Conservation (phyloP, 2,113 vertebrate genomes). For the Platysteira castanea region DNA sequence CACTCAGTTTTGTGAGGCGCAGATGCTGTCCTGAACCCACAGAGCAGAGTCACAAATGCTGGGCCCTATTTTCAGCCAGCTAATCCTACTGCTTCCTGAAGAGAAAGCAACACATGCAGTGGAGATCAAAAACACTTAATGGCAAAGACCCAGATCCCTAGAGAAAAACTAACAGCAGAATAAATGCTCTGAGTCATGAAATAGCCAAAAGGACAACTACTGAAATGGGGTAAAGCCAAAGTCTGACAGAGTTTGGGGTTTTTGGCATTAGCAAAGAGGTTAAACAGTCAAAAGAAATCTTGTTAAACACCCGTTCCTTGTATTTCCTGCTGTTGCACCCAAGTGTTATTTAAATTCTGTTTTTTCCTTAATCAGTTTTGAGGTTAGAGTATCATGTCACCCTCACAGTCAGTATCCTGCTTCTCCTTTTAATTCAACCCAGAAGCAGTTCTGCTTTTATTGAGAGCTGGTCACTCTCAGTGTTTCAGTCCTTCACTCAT, state of each 20-base stretch:
- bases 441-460: not conserved
- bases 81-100: not conserved
- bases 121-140: not conserved
- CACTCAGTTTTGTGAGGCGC: not conserved
- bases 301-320: constrained; percentile 15
- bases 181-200: not conserved
- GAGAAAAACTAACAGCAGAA: not conserved
- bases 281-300: constrained; percentile 16
- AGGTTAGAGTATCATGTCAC: not conserved
- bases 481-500: not conserved
- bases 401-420: not conserved
- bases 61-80: not conserved
- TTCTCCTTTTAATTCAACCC: not conserved
- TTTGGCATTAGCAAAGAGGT: not conserved
- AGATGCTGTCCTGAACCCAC: not conserved
- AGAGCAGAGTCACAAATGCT: not conserved
- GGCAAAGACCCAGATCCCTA: not conserved
- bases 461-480: not conserved
- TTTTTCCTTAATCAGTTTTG: constrained; percentile 35
- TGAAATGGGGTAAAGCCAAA: not conserved
- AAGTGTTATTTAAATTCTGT: constrained; percentile 6
- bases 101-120: not conserved
- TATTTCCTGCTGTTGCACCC: not conserved
- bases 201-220: not conserved
- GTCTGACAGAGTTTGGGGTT: not conserved